Evolutionary conservation across 1,140 invertebrate genomes (phyloP), one percentile per base, ranked within the genome.

Genomic region (Musca domestica): DNA sequence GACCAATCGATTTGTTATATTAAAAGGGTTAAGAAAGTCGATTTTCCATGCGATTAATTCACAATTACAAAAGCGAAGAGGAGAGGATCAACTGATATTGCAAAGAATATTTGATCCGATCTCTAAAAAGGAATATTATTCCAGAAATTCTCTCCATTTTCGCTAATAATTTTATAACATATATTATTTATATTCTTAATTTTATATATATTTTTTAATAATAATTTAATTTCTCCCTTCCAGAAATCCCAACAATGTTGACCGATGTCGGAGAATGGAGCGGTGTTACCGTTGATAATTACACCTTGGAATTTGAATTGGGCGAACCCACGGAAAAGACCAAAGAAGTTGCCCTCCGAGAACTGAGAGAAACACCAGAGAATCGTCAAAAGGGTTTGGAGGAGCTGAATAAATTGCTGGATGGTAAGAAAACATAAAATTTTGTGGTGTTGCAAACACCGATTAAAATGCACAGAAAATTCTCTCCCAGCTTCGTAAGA

Each of bases 341-440:
- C 9, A 82, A 85, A 71, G 90, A 92, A 77, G 85, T 92, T n/a
- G 91, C 92, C 0, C 82, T 82, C 14, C 87, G 85, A 64, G 91
- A 94, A 74, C 84, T 94, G 0, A 81, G 91, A 1, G 92, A 93
- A 76, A 86, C 86, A 0, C 87, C 90, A 0, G 91, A 93, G 48
- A 70, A 88, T 1, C 83, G 86, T 17, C 84, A 86, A 71, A 83
- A 89, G 61, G 86, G 88, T n/a, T 74, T 89, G 0, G 82, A 83
- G 30, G 85, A 88, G 71, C 81, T 93, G 0, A 86, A 83, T 68
- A 86, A 87, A 71, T 80, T 93, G 25, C 80, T 93, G 46, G 74
- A 87, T 87, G 88, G 91, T 93, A 84, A 76, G 73, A 61, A 69
- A 15, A 65, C 49, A 56, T n/a, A n/a, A n/a, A n/a, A n/a, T n/a